Evolutionary conservation across 2,113 vertebrate species (phyloP).

Genomic region (Polypterus bichir): DNA sequence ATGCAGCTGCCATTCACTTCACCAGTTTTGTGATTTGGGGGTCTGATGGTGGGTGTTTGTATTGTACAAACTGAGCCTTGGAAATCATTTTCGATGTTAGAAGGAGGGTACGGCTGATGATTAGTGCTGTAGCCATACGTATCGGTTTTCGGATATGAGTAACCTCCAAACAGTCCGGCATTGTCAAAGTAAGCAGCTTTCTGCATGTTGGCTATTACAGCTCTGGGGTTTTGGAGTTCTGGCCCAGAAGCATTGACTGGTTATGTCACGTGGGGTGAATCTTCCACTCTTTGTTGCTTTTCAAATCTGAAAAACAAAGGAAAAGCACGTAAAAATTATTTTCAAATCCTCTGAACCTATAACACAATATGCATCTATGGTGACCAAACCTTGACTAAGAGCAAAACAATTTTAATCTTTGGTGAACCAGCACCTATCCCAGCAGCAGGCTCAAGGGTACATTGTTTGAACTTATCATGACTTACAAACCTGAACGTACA

Average conservation of each 20-base stretch:
- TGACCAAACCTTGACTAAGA: no score
- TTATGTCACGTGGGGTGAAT: constrained; percentile 59
- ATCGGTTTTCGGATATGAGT: constrained; percentile 84
- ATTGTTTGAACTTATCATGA: no score
- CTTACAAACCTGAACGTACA: no score
- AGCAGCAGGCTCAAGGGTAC: no score
- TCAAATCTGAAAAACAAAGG: constrained; percentile 40
- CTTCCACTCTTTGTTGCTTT: constrained; percentile 49
- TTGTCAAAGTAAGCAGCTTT: constrained; percentile 97
- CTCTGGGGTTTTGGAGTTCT: constrained; percentile 58
- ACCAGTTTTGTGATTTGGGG: constrained; percentile 68
- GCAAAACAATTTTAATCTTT: no score
- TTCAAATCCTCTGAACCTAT: no score
- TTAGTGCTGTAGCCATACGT: constrained; percentile 71
- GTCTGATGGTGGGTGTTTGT: constrained; percentile 66
- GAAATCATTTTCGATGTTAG: constrained; percentile 77
- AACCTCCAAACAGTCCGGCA: constrained; percentile 87
- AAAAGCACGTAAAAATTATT: background rate
- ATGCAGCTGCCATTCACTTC: constrained; percentile 89
- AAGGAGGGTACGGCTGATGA: constrained; percentile 74
- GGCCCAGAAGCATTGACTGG: constrained; percentile 85
- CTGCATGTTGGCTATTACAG: constrained; percentile 81
- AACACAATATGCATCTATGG: no score
- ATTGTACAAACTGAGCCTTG: constrained; percentile 82
- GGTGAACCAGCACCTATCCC: no score